Conservation (phyloP, 2,888 invertebrate genomes). For the Stramonita haemastoma region DNA sequence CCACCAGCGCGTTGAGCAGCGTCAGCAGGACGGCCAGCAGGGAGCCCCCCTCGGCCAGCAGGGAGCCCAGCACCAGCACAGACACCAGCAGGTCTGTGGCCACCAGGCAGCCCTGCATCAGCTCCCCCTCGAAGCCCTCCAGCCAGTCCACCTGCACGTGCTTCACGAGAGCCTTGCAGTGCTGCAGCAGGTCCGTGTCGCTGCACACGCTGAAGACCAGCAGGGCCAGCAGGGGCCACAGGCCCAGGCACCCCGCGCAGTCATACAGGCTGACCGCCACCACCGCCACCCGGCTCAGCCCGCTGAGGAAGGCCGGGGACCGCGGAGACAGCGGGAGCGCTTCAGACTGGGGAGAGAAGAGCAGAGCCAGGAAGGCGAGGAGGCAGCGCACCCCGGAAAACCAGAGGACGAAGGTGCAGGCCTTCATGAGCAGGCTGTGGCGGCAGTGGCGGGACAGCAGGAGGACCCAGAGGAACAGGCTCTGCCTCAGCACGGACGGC, state of each 20-base stretch:
- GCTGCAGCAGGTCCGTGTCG: not conserved
- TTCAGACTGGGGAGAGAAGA: not conserved
- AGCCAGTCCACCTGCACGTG: conserved; percentile 15
- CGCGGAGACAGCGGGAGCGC: not conserved
- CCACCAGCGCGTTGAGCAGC: conserved; percentile 31
- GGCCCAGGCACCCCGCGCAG: not conserved
- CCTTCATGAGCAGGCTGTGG: too few relatives aligned
- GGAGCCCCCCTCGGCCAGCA: not conserved
- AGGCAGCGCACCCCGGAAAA: not conserved
- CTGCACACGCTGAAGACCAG: conserved; percentile 19
- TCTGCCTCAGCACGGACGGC: not conserved
- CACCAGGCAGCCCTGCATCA: conserved; percentile 28
- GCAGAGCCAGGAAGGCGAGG: not conserved
- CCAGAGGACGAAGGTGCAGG: not conserved
- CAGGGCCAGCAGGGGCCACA: not conserved
- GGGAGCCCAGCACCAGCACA: not conserved
- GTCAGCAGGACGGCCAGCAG: conserved; percentile 17
- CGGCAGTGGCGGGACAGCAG: not conserved
- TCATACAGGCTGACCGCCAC: not conserved
- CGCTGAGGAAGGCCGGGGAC: not conserved
- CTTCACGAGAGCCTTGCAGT: not conserved
- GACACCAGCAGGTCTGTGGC: conserved; percentile 29
- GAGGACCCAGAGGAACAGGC: not conserved
- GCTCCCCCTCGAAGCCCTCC: conserved; percentile 40
- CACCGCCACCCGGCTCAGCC: not conserved